Base-by-base conservation (phyloP, 2,888 invertebrate genomes). In the Chloromyia formosa region DNA sequence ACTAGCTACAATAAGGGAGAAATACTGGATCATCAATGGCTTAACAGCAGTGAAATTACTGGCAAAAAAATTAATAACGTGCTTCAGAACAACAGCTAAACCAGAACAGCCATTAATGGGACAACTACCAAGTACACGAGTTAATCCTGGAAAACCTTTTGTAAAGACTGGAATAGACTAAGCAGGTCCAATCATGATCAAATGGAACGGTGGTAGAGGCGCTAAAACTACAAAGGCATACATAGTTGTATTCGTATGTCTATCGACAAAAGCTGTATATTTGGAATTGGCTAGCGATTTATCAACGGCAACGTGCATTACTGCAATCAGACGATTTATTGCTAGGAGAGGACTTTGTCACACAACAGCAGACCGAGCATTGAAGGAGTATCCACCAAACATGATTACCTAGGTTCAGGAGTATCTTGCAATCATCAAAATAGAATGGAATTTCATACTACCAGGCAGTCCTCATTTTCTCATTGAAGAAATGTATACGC, bases 321-420 rank as follows among this genome's bases (percentile, higher is more conserved):
- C 80, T 0, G 78, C 80, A 0, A 76, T 80, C 10, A 68, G 77
- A n/a, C 72, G 82, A 5, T 81, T 82, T 40, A 73, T 77, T 0
- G 49, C 79, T 2, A 75, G 81, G 2, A 77, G 81, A 42, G 82
- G 81, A 9, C 23, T 78, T 2, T 79, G 78, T 14, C 53, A 64
- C 1, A 60, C 78, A 5, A 68, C 82, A 0, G 82, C 82, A 0
- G 66, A 78, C 20, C 10, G 18, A 56, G 16, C 10, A 4, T 18
- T 56, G 22, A 2, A 10, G 4, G 3, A 72, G n/a, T 5, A 56
- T 54, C n/a, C 53, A 12, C 53, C 16, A 53, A 53, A 53, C 53
- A 53, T 53, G 53, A 53, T 53, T 4, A 53, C 5, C 14, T 4
- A 53, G 3, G 53, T 16, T 9, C 53, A 53, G 10, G 53, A 53